These are phyloP conservation scores for Amazona guildingii DNA, from an alignment of 2,113 vertebrate species.

Conservation along the genomic window DNA sequence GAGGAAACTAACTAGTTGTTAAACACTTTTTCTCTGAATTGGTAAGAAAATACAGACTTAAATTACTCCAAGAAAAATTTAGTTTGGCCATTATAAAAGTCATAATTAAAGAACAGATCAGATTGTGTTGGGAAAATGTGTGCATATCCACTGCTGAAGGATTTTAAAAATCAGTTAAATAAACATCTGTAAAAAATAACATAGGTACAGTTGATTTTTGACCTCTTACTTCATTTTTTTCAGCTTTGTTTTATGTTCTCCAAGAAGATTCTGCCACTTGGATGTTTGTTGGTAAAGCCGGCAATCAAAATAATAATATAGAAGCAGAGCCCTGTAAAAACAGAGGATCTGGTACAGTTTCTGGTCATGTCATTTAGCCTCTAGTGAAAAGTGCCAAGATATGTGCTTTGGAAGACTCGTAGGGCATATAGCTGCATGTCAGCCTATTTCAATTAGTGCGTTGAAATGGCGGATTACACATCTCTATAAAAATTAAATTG, in stretches of 20 bases:
- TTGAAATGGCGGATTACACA: slow-evolving; percentile 50
- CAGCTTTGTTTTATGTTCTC: not conserved
- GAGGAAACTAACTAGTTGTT: not conserved
- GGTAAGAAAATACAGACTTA: not conserved
- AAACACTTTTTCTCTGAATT: not conserved
- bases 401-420: slow-evolving; percentile 53
- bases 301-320: slow-evolving; percentile 14
- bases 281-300: slow-evolving; percentile 1
- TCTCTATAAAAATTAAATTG: slow-evolving; percentile 60
- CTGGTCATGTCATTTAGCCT: slow-evolving; percentile 40
- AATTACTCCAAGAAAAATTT: not conserved
- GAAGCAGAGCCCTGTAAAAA: slow-evolving; percentile 29
- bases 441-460: slow-evolving; percentile 64
- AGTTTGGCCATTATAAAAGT: not conserved
- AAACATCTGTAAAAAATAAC: not conserved
- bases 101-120: not conserved
- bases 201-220: slow-evolving; percentile 1
- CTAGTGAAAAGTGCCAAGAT: slow-evolving; percentile 54
- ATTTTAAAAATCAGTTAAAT: not conserved
- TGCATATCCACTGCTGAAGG: not conserved
- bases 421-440: slow-evolving; percentile 60
- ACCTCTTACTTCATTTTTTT: not conserved
- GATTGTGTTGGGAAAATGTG: not conserved
- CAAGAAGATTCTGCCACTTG: not conserved
- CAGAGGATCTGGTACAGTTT: slow-evolving; percentile 9